Conservation (phyloP, 2,113 vertebrate species). For the Tringa solitaria region DNA sequence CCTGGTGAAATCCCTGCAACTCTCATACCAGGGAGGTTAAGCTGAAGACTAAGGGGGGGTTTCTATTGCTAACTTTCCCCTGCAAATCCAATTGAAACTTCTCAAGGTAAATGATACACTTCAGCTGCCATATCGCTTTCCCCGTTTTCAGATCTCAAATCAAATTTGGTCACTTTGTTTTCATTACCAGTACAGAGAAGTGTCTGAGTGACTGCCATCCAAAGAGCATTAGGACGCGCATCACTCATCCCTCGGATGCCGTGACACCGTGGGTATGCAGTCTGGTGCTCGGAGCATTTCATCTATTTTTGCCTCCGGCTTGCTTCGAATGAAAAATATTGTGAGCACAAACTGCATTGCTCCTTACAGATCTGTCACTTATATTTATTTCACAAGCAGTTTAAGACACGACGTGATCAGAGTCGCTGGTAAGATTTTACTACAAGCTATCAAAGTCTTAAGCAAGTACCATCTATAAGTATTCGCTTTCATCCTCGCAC, state of each 20-base stretch:
- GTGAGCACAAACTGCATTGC: neutral
- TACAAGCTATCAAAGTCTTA: neutral
- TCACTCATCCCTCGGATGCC: neutral
- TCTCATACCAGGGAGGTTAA: rapidly evolving
- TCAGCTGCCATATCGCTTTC: neutral
- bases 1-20: neutral
- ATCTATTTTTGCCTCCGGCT: neutral
- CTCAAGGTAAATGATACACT: neutral
- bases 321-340: neutral
- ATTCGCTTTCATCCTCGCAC: neutral
- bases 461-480: neutral
- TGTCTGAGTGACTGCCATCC: neutral
- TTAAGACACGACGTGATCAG: neutral
- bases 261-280: neutral
- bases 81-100: neutral
- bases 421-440: conserved; percentile 2
- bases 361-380: neutral
- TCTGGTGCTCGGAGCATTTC: neutral
- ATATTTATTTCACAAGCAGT: conserved; percentile 22
- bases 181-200: neutral
- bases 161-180: neutral
- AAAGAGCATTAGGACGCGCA: neutral
- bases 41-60: neutral
- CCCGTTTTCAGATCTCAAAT: neutral
- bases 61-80: neutral